These are phyloP conservation scores for Orientallactaga bullata DNA, from an alignment of 2,113 vertebrate species.

Conservation along the genomic window DNA sequence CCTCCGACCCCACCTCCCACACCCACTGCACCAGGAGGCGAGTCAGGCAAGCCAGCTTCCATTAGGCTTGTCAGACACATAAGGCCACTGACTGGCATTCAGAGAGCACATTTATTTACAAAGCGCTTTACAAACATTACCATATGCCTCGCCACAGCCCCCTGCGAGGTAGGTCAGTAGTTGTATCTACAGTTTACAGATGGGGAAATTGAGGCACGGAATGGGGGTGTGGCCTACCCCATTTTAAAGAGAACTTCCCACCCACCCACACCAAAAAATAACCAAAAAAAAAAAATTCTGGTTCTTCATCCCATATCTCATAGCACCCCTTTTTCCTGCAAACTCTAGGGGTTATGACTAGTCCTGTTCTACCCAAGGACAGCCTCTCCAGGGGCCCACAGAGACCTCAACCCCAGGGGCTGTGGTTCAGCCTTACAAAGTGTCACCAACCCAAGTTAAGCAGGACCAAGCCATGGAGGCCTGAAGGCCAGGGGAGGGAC, in stretches of 20 bases:
- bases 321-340: conserved; percentile 34
- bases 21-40: background rate
- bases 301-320: conserved; percentile 35
- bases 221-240: conserved; percentile 79
- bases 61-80: conserved; percentile 41
- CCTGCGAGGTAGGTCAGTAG: conserved; percentile 85
- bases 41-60: background rate
- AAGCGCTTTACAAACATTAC: conserved; percentile 82
- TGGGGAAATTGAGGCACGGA: conserved; percentile 83
- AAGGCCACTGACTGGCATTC: conserved; percentile 69
- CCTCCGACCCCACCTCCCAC: background rate
- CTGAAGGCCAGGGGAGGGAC: background rate
- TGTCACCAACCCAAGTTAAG: conserved; percentile 12
- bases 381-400: background rate
- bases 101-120: conserved; percentile 84
- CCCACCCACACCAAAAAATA: conserved; percentile 70
- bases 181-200: conserved; percentile 83
- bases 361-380: background rate
- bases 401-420: background rate
- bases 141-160: conserved; percentile 83
- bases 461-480: background rate
- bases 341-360: background rate
- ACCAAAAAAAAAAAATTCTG: conserved; percentile 35
- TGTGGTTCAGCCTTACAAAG: background rate
- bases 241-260: conserved; percentile 75